Evolutionary conservation across 2,888 invertebrate genomes (phyloP), one percentile per base, ranked within the genome.

Genomic region (Polydrusus tereticollis): DNA sequence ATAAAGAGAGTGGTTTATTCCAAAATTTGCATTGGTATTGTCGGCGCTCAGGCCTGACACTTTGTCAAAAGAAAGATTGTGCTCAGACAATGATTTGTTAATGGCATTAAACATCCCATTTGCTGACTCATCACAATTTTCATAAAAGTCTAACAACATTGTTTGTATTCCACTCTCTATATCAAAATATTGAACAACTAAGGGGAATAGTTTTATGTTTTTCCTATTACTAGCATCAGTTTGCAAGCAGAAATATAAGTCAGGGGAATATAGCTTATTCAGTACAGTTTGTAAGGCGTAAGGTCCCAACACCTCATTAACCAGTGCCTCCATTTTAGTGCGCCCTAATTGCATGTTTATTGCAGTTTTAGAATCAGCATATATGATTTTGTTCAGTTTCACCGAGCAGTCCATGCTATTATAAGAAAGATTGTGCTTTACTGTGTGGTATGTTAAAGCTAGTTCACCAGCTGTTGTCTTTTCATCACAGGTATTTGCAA

Each of bases 21-120:
- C 67, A 79, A 80, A 82, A 80, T 82, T 81, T 12, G 80, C 76
- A 78, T 82, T 82, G 6, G 73, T 75, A 74, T 82, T 81, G 60
- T 81, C 81, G 60, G 81, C 82, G 76, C 82, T 82, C 6, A 82
- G 59, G 4, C 78, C 79, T 76, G 81, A 80, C 69, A 82, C 74
- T 66, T 73, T 55, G 71, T 78, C 26, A 55, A 80, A 80, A 33
- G 78, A 74, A 8, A 82, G 26, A 18, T 80, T 75, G 64, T 78
- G 62, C 2, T 23, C n/a, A 2, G 73, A 63, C 47, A 81, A 26
- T 12, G 80, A 80, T 76, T 67, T 75, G 26, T 75, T 18, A 26
- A 76, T 66, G 29, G 69, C 74, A 60, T 41, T 38, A 69, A 77
- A 75, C 75, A 74, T 77, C 10, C 66, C 75, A 77, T 76, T 45